Percentiles rank a stretch among this genome's conserved stretches.
These are phyloP conservation scores for Iselma pallidipennis DNA, from an alignment of 2,888 invertebrate genomes.

Conservation along the genomic window DNA sequence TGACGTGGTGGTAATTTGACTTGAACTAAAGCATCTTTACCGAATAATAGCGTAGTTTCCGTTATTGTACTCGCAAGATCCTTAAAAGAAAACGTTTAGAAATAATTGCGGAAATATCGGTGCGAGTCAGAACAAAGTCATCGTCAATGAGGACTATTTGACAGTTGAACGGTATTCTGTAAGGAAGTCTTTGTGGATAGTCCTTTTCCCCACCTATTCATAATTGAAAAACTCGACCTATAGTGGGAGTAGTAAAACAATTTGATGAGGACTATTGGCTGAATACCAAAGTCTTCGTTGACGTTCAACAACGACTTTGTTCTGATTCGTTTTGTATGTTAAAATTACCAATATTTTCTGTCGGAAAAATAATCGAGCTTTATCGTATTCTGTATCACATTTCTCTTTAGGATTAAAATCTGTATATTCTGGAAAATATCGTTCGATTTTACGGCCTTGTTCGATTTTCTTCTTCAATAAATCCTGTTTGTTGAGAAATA, in stretches of 20 bases:
- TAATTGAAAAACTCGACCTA: no score
- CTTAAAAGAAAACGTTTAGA: no score
- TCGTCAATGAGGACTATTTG: no score
- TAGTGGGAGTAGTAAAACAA: no score
- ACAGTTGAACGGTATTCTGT: no score
- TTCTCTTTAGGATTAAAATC: constrained; percentile 58
- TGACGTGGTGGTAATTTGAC: constrained; percentile 57
- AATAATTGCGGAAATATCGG: no score
- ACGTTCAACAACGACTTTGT: no score
- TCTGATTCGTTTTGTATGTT: neutral
- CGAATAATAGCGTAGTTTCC: neutral
- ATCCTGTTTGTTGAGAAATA: constrained; percentile 85
- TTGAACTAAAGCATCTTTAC: constrained; percentile 46
- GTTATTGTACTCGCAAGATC: neutral
- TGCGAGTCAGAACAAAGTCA: no score
- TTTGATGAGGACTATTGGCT: no score
- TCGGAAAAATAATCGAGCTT: constrained; percentile 69
- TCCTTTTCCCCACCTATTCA: no score
- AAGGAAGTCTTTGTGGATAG: no score
- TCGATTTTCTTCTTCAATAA: constrained; percentile 71
- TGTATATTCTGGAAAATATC: constrained; percentile 69
- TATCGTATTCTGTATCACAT: constrained; percentile 63
- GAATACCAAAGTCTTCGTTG: no score
- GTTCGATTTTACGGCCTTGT: constrained; percentile 65
- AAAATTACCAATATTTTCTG: constrained; percentile 66